These are phyloP conservation scores for Silurus lanzhouensis DNA, from an alignment of 2,797 vertebrate genomes.

Conservation along the genomic window DNA sequence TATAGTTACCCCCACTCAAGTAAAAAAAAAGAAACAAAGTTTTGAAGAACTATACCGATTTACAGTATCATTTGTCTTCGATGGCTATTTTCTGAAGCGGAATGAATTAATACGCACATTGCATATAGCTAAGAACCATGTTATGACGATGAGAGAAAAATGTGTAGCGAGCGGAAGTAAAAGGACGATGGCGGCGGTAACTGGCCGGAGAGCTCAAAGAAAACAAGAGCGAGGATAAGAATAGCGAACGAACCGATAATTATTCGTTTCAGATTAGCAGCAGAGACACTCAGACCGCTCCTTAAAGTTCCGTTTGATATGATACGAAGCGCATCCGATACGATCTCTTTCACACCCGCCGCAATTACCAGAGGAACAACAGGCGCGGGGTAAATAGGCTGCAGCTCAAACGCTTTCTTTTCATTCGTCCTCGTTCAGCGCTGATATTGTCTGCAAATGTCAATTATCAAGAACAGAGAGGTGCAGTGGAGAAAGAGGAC, in stretches of 20 bases:
- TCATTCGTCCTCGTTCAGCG: slow-evolving; percentile 68
- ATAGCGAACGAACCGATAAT: slow-evolving; percentile 61
- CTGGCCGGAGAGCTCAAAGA: slow-evolving; percentile 26
- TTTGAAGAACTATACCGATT: neutral
- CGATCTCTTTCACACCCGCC: slow-evolving; percentile 63
- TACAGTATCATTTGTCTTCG: neutral
- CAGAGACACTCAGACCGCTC: slow-evolving; percentile 45
- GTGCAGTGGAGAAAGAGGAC: slow-evolving; percentile 11
- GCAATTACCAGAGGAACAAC: slow-evolving; percentile 76
- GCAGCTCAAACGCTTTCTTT: slow-evolving; percentile 66
- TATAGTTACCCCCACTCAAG: too few relatives aligned
- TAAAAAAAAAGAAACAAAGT: neutral
- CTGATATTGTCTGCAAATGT: slow-evolving; percentile 77
- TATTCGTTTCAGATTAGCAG: slow-evolving; percentile 43
- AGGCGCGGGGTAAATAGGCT: slow-evolving; percentile 65
- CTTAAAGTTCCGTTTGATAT: slow-evolving; percentile 73
- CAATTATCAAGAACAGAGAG: slow-evolving; percentile 70
- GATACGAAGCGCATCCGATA: slow-evolving; percentile 29
- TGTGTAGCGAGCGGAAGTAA: neutral
- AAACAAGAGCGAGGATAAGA: slow-evolving; percentile 28
- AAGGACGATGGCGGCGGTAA: neutral
- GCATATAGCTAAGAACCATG: neutral
- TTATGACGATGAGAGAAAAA: neutral
- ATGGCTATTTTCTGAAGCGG: neutral
- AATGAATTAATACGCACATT: neutral